Base-by-base conservation (phyloP, 2,888 invertebrate species). In the Ecliptopera silaceata region DNA sequence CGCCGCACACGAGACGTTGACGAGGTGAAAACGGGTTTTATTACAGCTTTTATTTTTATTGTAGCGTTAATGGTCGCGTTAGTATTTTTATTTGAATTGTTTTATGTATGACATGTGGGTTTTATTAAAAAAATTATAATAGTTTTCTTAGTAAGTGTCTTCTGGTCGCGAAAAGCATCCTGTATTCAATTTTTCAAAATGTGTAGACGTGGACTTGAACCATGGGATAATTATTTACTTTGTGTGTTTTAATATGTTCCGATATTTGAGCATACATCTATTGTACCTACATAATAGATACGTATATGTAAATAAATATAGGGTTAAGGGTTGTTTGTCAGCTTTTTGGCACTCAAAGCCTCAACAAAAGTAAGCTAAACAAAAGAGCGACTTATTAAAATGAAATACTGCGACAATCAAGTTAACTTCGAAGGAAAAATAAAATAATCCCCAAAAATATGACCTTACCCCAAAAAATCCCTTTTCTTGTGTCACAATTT, bases 401-500 rank as follows among this genome's bases (percentile, higher is more conserved):
- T 49, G 18, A 17, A 44, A 48, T 20, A 49, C 55, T 36, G n/a
- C 31, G 18, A 13, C 50, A 56, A 56, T 56, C 46, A 52, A 48
- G 39, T 6, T 4, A 46, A 45, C 20, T 44, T 29, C 13, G 11
- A 26, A 32, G 41, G 22, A 32, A 48, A 52, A 57, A 48, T 52
- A 57, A 48, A 52, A 48, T 44, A 52, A 26, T 13, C 47, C 38
- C 31, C 17, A 38, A 62, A 61, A 63, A 48, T 51, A 48, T 32
- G 46, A 47, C 38, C 44, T 29, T 34, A 41, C 41, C 48, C 17
- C 54, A 31, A 56, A 63, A 61, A 51, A 57, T 54, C 56, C 51
- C 46, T 46, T 55, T 49, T 38, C 17, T 55, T 50, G 42, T 65
- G 71, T 71, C 69, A 68, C 73, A 70, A 70, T 67, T 68, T 73